Conservation (phyloP, 2,113 vertebrate species). For the Pterocles orientalis region DNA sequence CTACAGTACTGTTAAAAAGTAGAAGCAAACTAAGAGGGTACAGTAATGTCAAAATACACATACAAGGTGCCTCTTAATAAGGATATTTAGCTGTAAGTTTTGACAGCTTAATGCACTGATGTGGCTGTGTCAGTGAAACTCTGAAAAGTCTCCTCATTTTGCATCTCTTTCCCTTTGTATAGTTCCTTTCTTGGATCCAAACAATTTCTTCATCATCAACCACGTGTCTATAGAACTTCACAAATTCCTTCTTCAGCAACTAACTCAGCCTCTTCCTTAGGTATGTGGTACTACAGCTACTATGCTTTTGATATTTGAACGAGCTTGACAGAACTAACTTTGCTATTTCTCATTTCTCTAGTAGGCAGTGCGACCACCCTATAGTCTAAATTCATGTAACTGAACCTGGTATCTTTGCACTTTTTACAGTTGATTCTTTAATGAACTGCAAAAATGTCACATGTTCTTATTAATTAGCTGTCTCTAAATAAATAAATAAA, state of each 20-base stretch:
- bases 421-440: background rate
- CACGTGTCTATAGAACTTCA: background rate
- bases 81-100: background rate
- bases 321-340: background rate
- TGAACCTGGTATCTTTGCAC: background rate
- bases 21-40: fast-evolving
- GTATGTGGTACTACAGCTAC: background rate
- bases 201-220: background rate
- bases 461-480: background rate
- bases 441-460: background rate
- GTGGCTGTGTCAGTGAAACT: background rate
- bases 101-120: background rate
- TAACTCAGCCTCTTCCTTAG: background rate
- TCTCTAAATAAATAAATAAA: background rate
- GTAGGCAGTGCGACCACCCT: background rate
- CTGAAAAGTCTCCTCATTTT: background rate
- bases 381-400: background rate
- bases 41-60: background rate
- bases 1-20: background rate
- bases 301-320: background rate
- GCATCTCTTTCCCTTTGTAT: background rate
- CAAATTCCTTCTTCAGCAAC: background rate
- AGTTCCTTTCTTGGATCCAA: background rate
- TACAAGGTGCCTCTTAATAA: fast-evolving
- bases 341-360: background rate